Percentiles rank a stretch among this genome's conserved stretches.
Evolutionary conservation across 1,140 invertebrate species (phyloP).

Genomic region (Neocloeon triangulifer): DNA sequence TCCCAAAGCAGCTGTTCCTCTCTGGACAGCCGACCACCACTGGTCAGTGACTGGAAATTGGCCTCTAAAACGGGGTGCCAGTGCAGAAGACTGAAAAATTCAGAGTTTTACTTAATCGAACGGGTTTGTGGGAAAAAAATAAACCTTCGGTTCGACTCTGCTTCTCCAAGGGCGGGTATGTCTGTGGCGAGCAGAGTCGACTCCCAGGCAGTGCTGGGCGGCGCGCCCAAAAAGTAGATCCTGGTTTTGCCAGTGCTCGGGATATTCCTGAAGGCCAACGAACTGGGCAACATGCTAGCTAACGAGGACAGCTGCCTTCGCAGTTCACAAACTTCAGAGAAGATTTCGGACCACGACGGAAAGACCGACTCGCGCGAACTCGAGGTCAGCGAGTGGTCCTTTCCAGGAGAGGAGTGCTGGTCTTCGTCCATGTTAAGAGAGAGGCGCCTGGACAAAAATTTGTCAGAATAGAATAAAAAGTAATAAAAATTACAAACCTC

Average conservation of each 20-base stretch:
- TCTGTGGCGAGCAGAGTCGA: conserved; percentile 72
- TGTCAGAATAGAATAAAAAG: too few relatives aligned
- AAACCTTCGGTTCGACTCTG: conserved; percentile 13
- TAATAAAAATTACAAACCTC: too few relatives aligned
- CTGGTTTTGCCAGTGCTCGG: conserved; percentile 45
- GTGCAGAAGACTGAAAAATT: too few relatives aligned
- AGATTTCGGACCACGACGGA: conserved; percentile 64
- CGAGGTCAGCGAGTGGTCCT: too few relatives aligned
- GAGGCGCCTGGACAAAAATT: too few relatives aligned
- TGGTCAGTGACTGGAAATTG: conserved; percentile 36
- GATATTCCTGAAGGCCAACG: conserved; percentile 53
- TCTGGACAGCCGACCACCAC: conserved; percentile 28
- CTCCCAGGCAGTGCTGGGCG: conserved; percentile 54
- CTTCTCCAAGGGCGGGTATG: conserved; percentile 28
- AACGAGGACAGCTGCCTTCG: conserved; percentile 50
- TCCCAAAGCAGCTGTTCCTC: conserved; percentile 84
- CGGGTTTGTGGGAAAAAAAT: neutral
- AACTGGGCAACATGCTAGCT: conserved; percentile 47
- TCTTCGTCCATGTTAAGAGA: too few relatives aligned
- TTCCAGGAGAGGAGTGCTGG: too few relatives aligned
- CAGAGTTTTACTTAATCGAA: conserved; percentile 8
- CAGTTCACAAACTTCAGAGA: conserved; percentile 57
- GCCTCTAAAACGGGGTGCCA: conserved; percentile 50
- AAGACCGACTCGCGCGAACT: too few relatives aligned
- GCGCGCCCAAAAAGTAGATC: conserved; percentile 74